Evolutionary conservation across 2,888 invertebrate genomes (phyloP), one percentile per base, ranked within the genome.

Genomic region (Augiades crinisus): DNA sequence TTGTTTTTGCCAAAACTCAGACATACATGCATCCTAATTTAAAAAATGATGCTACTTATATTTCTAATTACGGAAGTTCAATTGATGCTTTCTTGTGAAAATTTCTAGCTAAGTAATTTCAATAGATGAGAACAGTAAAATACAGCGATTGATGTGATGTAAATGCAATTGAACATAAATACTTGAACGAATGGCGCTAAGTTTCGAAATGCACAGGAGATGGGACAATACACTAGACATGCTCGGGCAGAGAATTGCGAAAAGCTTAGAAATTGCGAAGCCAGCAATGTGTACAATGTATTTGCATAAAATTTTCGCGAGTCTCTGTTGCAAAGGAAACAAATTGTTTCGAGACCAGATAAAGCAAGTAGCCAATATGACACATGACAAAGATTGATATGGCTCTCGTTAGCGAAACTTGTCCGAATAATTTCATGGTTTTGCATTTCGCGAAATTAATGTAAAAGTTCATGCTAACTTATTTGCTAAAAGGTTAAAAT

Each of bases 271-370:
- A 64, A 63, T 60, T 61, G 61, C 63, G 62, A 70, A 63, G 67
- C 62, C 65, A 70, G 70, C 72, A 53, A 72, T 55, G 56, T 59
- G 45, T 64, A 54, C 56, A 49, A 59, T 45, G 54, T 71, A 79
- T 84, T 81, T 79, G 75, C 81, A 82, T 81, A 81, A 79, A 70
- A 78, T 78, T 81, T 81, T 78, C 63, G 72, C 76, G 68, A 70
- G 61, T 73, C 56, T 66, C 78, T 78, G 76, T 72, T 62, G 57
- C 56, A n/a, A n/a, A n/a, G n/a, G n/a, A n/a, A n/a, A n/a, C n/a
- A n/a, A n/a, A n/a, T n/a, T n/a, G n/a, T n/a, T n/a, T n/a, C n/a
- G n/a, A n/a, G n/a, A n/a, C n/a, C n/a, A n/a, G 27, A 8, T 27
- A 14, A 14, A 21, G 38, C 16, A 19, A 38, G 30, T 30, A 31